phyloP scores from a whole-genome alignment of 2,113 vertebrate genomes.

The Elgaria multicarinata region DNA sequence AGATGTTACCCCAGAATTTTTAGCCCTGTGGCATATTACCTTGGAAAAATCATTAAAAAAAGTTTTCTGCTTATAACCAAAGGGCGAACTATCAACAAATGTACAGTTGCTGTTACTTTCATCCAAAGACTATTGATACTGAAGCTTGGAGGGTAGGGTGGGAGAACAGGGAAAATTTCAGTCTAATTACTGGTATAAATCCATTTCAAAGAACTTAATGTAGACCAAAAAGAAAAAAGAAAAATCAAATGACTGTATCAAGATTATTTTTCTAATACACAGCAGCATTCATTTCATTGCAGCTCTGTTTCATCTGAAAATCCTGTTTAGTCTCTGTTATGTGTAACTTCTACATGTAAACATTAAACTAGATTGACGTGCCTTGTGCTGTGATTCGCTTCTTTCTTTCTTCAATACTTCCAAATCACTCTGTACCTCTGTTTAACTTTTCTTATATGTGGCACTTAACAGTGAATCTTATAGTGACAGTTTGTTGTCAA shows the following conservation, averaged over 20 bases:
- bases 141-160: slow-evolving; percentile 42
- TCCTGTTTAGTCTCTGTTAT: slow-evolving; percentile 81
- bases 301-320: slow-evolving; percentile 77
- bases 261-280: slow-evolving; percentile 83
- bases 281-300: slow-evolving; percentile 76
- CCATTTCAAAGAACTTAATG: slow-evolving; percentile 71
- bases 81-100: slow-evolving; percentile 79
- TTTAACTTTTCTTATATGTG: accelerated
- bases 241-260: slow-evolving; percentile 72
- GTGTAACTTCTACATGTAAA: slow-evolving; percentile 84
- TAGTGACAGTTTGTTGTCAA: neutral
- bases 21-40: slow-evolving; percentile 72
- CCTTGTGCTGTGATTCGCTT: slow-evolving; percentile 76
- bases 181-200: slow-evolving; percentile 75
- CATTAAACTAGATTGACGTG: slow-evolving; percentile 85
- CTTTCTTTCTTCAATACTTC: slow-evolving; percentile 76
- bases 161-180: slow-evolving; percentile 64
- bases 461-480: neutral
- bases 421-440: slow-evolving; percentile 34
- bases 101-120: slow-evolving; percentile 77
- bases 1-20: slow-evolving; percentile 61
- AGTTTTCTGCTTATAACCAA: slow-evolving; percentile 85
- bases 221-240: slow-evolving; percentile 76
- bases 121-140: slow-evolving; percentile 80
- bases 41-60: slow-evolving; percentile 73